Evolutionary conservation across 2,888 invertebrate species (phyloP).

Genomic region (Mythimna lalbum): DNA sequence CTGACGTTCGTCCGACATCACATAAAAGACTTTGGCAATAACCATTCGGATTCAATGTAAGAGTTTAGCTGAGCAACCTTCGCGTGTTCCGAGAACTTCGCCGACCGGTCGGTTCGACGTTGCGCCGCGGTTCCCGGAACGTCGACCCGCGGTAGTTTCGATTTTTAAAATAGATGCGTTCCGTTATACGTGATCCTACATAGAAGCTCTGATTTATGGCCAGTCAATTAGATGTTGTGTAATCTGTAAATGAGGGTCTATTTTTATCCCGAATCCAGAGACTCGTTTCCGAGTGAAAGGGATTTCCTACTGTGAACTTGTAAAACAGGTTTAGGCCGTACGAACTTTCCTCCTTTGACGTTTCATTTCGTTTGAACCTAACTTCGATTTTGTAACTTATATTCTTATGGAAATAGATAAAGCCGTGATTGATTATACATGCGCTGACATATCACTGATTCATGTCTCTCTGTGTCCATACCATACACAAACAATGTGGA

Average conservation of each 20-base stretch:
- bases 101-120: constrained; percentile 78
- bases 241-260: constrained; percentile 82
- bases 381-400: constrained; percentile 21
- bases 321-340: constrained; percentile 74
- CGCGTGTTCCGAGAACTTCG: constrained; percentile 83
- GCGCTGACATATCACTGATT: not conserved
- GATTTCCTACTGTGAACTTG: constrained; percentile 81
- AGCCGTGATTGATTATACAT: constrained; percentile 4
- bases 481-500: constrained; percentile 12
- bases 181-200: constrained; percentile 78
- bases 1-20: constrained; percentile 64
- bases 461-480: constrained; percentile 9
- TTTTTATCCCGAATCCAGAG: constrained; percentile 76
- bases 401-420: constrained; percentile 26
- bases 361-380: constrained; percentile 54
- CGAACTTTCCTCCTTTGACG: constrained; percentile 75
- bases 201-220: constrained; percentile 78
- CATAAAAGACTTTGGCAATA: constrained; percentile 81
- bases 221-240: constrained; percentile 82
- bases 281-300: constrained; percentile 85
- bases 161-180: constrained; percentile 87
- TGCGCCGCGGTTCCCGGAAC: constrained; percentile 80
- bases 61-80: constrained; percentile 83
- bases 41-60: constrained; percentile 79
- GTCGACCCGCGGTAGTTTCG: constrained; percentile 79